Conservation (phyloP, 2,113 vertebrate genomes). For the Calyptommatus sinebrachiatus region DNA sequence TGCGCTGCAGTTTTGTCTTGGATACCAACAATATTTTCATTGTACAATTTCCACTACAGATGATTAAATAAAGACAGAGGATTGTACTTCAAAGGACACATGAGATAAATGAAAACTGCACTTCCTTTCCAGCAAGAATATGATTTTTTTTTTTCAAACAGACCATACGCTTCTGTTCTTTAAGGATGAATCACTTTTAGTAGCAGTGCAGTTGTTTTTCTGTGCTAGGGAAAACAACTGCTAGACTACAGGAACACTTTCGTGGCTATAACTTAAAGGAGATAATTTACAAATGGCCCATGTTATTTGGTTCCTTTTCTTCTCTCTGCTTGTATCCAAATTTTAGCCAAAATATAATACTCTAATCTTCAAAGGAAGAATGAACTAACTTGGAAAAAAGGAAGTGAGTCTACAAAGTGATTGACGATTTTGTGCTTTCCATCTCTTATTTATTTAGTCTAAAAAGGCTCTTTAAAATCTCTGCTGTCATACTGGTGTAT, state of each 20-base stretch:
- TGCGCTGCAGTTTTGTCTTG: slow-evolving; percentile 37
- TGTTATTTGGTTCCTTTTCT: slow-evolving; percentile 11
- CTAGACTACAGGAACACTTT: slow-evolving; percentile 28
- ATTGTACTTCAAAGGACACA: slow-evolving; percentile 41
- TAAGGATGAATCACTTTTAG: slow-evolving; percentile 8
- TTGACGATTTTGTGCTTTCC: rapidly evolving
- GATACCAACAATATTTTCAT: slow-evolving; percentile 33
- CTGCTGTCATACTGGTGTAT: slow-evolving; percentile 17
- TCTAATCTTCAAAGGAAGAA: slow-evolving; percentile 4
- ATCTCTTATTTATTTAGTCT: slow-evolving; percentile 26
- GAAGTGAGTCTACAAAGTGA: not conserved
- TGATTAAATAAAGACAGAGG: slow-evolving; percentile 46
- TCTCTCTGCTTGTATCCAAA: slow-evolving; percentile 2
- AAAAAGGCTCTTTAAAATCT: not conserved
- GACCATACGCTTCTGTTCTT: slow-evolving; percentile 11
- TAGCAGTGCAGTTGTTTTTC: slow-evolving; percentile 20
- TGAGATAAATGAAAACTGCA: slow-evolving; percentile 35
- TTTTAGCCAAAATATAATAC: slow-evolving; percentile 14
- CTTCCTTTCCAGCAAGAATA: slow-evolving; percentile 17
- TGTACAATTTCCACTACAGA: slow-evolving; percentile 30
- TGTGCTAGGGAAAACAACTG: slow-evolving; percentile 22
- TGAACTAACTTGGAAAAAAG: not conserved
- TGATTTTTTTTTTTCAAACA: not conserved
- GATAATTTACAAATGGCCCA: not conserved
- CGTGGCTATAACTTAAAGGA: slow-evolving; percentile 21